phyloP scores from a whole-genome alignment of 2,797 vertebrate genomes.

The Chromobotia macracanthus region DNA sequence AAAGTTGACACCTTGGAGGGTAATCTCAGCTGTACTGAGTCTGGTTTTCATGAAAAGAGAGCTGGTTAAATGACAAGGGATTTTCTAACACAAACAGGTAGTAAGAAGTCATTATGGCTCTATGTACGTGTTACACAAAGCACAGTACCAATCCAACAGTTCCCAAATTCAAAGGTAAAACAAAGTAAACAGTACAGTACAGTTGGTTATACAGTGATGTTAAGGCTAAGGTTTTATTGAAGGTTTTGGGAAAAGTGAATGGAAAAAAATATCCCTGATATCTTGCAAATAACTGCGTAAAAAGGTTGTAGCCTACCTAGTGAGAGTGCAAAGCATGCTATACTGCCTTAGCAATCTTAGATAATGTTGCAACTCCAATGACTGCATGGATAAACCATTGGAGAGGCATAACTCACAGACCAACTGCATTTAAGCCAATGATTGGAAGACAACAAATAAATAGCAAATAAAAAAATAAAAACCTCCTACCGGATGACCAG shows the following conservation, averaged over 20 bases:
- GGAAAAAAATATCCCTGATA: conserved; percentile 83
- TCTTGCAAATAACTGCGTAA: conserved; percentile 78
- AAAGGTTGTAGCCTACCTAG: conserved; percentile 60
- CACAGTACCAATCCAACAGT: conserved; percentile 64
- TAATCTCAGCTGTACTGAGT: conserved; percentile 62
- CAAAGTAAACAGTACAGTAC: conserved; percentile 69
- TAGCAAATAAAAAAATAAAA: conserved; percentile 69
- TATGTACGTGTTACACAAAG: conserved; percentile 47
- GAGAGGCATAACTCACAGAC: conserved; percentile 57
- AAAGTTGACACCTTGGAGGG: conserved; percentile 74
- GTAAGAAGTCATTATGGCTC: conserved; percentile 56
- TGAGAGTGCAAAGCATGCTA: conserved; percentile 76
- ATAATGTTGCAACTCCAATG: background rate
- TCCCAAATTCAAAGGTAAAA: conserved; percentile 58
- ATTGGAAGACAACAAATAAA: conserved; percentile 72
- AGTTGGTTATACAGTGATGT: conserved; percentile 71
- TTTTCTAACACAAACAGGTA: conserved; percentile 70
- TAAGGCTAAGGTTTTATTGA: conserved; percentile 81
- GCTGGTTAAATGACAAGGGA: conserved; percentile 64
- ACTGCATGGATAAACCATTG: background rate
- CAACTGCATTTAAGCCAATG: conserved; percentile 62
- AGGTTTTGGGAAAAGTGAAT: conserved; percentile 72
- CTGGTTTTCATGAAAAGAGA: conserved; percentile 68
- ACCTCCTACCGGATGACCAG: conserved; percentile 39
- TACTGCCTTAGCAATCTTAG: conserved; percentile 71